These are phyloP conservation scores for Halictus ligatus DNA, from an alignment of 2,888 invertebrate genomes.

Conservation along the genomic window DNA sequence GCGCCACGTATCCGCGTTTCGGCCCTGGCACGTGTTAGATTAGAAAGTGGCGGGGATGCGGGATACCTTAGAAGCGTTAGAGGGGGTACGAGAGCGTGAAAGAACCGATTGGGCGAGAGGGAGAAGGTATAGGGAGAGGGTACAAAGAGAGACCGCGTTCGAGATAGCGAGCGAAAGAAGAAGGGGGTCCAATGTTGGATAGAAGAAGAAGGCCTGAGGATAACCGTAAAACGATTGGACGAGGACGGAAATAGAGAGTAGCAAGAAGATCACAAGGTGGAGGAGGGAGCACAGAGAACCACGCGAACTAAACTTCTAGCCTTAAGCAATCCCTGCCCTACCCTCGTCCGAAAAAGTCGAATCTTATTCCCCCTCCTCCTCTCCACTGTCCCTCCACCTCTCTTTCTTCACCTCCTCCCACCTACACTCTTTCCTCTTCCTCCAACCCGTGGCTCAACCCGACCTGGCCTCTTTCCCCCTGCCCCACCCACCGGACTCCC, in stretches of 20 bases:
- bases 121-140: conserved; percentile 81
- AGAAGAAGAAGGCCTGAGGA: not conserved
- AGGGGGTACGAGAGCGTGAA: conserved; percentile 79
- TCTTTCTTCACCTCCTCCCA: conserved; percentile 52
- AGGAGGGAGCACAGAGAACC: conserved; percentile 83
- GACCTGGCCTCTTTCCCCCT: not conserved
- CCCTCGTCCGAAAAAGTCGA: conserved; percentile 76
- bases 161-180: not conserved
- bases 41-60: conserved; percentile 65
- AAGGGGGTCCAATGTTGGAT: not conserved
- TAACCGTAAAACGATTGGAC: conserved; percentile 70
- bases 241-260: conserved; percentile 82
- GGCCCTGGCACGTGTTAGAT: conserved; percentile 77
- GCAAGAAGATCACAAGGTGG: conserved; percentile 74
- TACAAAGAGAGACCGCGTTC: not conserved
- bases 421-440: conserved; percentile 61
- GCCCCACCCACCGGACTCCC: conserved; percentile 46
- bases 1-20: conserved; percentile 64
- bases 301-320: conserved; percentile 80
- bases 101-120: conserved; percentile 82
- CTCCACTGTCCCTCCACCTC: conserved; percentile 60
- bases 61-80: conserved; percentile 70
- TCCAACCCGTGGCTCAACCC: not conserved
- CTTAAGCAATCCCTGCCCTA: conserved; percentile 79
- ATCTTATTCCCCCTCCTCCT: conserved; percentile 57